Percentiles rank a stretch among this genome's conserved stretches.
Evolutionary conservation across 2,113 vertebrate species (phyloP).

Genomic region (Zapus hudsonius): DNA sequence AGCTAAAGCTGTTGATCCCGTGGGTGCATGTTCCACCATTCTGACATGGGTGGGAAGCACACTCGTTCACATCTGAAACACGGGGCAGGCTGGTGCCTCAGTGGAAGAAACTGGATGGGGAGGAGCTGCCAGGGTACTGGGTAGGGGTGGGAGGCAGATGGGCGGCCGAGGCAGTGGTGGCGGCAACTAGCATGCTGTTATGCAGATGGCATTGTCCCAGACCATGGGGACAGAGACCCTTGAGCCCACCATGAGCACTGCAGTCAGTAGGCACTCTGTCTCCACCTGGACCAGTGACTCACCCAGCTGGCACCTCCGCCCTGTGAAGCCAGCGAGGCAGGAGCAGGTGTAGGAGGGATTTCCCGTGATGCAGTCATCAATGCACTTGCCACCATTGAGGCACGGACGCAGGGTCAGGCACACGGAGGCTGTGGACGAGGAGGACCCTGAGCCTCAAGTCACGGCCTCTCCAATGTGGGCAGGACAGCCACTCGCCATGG

Average conservation of each 20-base stretch:
- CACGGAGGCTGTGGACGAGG: constrained; percentile 90
- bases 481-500: background rate
- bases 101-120: background rate
- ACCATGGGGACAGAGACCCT: background rate
- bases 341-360: constrained; percentile 97
- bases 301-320: constrained; percentile 94
- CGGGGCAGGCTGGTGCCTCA: background rate
- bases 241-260: background rate
- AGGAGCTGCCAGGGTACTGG: background rate
- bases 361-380: constrained; percentile 96
- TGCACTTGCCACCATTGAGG: constrained; percentile 94
- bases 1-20: constrained; percentile 81
- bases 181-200: accelerated
- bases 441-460: background rate
- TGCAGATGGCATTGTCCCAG: background rate
- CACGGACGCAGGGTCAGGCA: constrained; percentile 94
- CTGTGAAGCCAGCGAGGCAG: constrained; percentile 94
- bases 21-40: constrained; percentile 86
- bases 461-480: accelerated
- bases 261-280: background rate
- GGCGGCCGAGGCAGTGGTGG: no score
- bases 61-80: constrained; percentile 88
- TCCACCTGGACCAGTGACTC: constrained; percentile 60
- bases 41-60: constrained; percentile 86
- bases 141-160: background rate